Conservation (phyloP, 30 jellyfish, hydroid and myxozoan species). For the Turritopsis dohrnii region DNA sequence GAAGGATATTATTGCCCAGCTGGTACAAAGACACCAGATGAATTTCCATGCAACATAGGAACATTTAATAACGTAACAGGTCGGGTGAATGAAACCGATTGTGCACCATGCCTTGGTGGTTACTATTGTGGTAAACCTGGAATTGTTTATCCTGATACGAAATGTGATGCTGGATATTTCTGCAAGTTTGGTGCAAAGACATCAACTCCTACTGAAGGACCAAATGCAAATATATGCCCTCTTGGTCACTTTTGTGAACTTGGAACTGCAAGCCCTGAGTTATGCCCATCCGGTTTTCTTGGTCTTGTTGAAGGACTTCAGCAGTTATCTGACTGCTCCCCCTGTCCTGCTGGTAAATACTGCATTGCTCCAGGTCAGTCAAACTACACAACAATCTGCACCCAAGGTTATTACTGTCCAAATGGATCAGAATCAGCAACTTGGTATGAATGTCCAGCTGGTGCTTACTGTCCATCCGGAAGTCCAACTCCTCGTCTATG, state of each 20-base stretch:
- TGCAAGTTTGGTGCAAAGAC: conserved; percentile 96
- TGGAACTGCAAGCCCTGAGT: conserved; percentile 84
- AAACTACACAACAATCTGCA: conserved; percentile 69
- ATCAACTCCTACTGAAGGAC: conserved; percentile 89
- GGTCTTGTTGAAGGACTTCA: conserved; percentile 58
- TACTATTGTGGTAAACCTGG: conserved; percentile 90
- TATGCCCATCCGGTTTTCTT: conserved; percentile 82
- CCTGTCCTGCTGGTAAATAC: conserved; percentile 86
- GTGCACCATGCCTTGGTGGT: conserved; percentile 89
- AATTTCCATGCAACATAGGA: conserved; percentile 81
- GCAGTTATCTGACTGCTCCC: conserved; percentile 52
- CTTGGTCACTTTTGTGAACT: conserved; percentile 81
- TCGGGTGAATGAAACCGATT: conserved; percentile 54
- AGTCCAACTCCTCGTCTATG: conserved; percentile 75
- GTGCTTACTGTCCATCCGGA: conserved; percentile 85
- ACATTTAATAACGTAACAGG: conserved; percentile 88
- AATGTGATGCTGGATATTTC: conserved; percentile 78
- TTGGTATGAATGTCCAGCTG: conserved; percentile 84
- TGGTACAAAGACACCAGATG: conserved; percentile 63
- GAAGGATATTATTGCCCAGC: conserved; percentile 85
- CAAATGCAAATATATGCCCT: conserved; percentile 85
- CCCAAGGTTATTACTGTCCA: conserved; percentile 87
- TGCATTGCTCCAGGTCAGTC: conserved; percentile 77
- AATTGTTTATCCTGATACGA: conserved; percentile 70
- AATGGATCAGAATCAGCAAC: conserved; percentile 75